phyloP scores from a whole-genome alignment of 2,113 vertebrate species.

The Coturnix japonica region DNA sequence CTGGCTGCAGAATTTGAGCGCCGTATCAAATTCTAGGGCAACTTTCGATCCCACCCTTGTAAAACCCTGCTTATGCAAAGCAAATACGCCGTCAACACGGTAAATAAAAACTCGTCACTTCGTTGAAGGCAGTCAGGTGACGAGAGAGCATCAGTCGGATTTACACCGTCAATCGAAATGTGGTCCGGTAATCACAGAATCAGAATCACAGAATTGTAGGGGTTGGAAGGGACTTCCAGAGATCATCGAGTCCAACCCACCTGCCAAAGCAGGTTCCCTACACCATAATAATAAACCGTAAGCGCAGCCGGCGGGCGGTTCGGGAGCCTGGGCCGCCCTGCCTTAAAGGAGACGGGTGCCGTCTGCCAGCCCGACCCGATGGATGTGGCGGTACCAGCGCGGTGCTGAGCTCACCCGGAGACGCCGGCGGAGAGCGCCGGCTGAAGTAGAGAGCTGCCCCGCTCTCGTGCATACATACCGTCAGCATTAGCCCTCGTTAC shows the following conservation, averaged over 20 bases:
- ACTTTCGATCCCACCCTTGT: neutral
- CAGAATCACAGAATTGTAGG: no score
- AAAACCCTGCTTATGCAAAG: neutral
- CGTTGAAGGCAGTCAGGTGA: neutral
- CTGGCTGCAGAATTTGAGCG: neutral
- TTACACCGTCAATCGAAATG: neutral
- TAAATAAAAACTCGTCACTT: neutral
- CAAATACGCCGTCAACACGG: neutral
- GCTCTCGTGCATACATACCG: accelerated
- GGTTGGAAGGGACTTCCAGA: no score
- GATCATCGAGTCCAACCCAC: no score
- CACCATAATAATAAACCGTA: neutral
- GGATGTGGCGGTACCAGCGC: neutral
- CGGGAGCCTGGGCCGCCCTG: neutral
- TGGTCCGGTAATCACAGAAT: neutral
- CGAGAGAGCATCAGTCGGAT: neutral
- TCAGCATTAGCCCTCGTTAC: neutral
- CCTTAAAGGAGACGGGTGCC: accelerated
- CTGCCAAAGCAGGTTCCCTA: no score
- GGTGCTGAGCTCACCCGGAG: no score
- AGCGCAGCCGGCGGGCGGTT: neutral
- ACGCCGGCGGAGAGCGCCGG: no score
- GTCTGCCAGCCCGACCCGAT: neutral
- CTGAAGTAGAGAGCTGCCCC: neutral
- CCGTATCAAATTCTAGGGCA: neutral